Evolutionary conservation across 2,888 invertebrate genomes (phyloP), one percentile per base, ranked within the genome.

Genomic region (Eudemis profundana): DNA sequence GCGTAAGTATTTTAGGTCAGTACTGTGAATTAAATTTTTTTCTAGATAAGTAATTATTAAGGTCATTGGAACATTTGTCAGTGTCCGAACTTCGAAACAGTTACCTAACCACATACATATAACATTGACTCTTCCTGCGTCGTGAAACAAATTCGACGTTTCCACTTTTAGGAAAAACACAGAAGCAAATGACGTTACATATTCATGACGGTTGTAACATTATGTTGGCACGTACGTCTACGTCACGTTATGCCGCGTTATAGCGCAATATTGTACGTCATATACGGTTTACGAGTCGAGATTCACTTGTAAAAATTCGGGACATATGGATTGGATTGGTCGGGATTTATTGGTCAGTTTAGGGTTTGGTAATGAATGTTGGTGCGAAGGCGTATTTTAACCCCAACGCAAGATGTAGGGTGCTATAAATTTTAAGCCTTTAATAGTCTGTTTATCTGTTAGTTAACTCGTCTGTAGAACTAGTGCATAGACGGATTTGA

Each of bases 161-260:
- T 38, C 38, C 33, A 33, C 33, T 40, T 54, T 17, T 1, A 7
- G 17, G 42, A 56, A 42, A 56, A 51, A 51, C 33, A 42, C 40
- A 42, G 17, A 56, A 23, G 14, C 17, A 54, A 44, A 56, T 54
- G 40, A 54, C 17, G 56, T 56, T 56, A 56, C 29, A 56, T 56
- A 56, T 56, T 56, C 56, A 56, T 44, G 56, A n/a, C 42, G 40
- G 40, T 19, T 56, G 56, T 29, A 42, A 56, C 42, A 17, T 36
- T 51, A 42, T 44, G 29, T 21, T 4, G 53, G 23, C 42, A 36
- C 38, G 42, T 42, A 27, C 40, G 40, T 42, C 29, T 44, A 29
- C 40, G 17, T 56, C 17, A 27, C 17, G 40, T 17, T 51, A 51
- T 40, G 38, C 8, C 3, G 12, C 46, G 23, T 23, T 47, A 47